Evolutionary conservation across 2,888 invertebrate species (phyloP), one percentile per base, ranked within the genome.

Genomic region (Ypsolopha scabrella): DNA sequence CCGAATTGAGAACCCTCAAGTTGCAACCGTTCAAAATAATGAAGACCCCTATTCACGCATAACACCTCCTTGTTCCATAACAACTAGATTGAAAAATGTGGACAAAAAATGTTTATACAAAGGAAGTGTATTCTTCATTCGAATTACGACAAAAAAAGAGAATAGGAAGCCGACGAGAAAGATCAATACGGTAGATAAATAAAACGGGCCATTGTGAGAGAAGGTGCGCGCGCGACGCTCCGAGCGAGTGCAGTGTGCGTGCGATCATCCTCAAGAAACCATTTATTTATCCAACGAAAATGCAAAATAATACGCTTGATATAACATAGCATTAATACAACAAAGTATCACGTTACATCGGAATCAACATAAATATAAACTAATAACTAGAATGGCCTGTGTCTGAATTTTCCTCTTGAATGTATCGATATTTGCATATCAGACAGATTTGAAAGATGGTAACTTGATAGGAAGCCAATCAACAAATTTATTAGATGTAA

Each of bases 161-260:
- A 72, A 69, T 65, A 70, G 65, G 67, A 67, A 70, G 66, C 67
- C 63, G 63, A 61, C 62, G 61, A 67, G 67, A 58, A 64, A 81
- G 80, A 80, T 82, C 76, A 71, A 79, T 77, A 75, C 64, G 66
- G 64, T 62, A 75, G 81, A 81, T 80, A 79, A 79, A 74, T 72
- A 73, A 70, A 72, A 71, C 67, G 70, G 65, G 58, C 70, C 67
- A 75, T 80, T 80, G 75, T 80, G 67, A 70, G 67, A 48, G 48
- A 14, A 63, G 63, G 62, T 60, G 60, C 59, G 60, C 61, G 10
- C 33, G 49, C 41, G 41, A 13, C 13, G 54, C 4, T 24, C 50
- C 46, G 52, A 11, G 52, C 46, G 52, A 11, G 52, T 48, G 53
- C 52, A 46, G 35, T 24, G 46, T 46, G 46, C 34, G 46, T 46